Evolutionary conservation across 1,140 invertebrate genomes (phyloP).

Genomic region (Conopomorpha cramerella): DNA sequence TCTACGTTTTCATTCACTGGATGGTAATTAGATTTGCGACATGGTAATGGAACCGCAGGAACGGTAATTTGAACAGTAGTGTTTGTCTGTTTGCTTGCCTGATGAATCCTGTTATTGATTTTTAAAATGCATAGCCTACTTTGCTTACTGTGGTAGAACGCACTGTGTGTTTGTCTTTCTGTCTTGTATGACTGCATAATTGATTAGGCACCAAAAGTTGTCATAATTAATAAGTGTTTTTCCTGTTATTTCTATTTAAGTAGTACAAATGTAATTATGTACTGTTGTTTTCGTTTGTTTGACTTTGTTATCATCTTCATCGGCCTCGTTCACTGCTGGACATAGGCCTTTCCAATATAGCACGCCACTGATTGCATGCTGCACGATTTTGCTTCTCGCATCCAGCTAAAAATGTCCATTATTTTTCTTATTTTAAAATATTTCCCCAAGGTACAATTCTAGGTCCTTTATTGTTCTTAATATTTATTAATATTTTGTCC

Average conservation of each 20-base stretch:
- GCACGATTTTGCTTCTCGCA: neutral
- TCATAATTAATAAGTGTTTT: too few relatives aligned
- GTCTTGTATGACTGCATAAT: too few relatives aligned
- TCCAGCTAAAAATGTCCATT: neutral
- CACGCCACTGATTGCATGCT: too few relatives aligned
- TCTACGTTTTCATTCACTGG: neutral
- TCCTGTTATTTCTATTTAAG: too few relatives aligned
- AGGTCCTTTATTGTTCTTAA: neutral
- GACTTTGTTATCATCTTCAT: too few relatives aligned
- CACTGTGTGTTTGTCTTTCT: neutral
- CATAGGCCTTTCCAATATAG: too few relatives aligned
- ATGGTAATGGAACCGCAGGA: neutral
- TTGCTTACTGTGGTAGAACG: neutral
- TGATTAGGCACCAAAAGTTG: too few relatives aligned
- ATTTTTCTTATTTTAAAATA: neutral
- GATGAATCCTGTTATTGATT: neutral
- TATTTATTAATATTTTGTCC: conserved; percentile 2
- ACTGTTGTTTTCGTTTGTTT: too few relatives aligned
- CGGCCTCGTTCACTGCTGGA: too few relatives aligned
- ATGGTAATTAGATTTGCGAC: neutral
- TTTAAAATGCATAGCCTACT: neutral
- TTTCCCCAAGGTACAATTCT: neutral
- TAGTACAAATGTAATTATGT: too few relatives aligned
- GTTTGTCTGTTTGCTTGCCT: neutral
- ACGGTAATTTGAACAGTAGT: neutral